Base-by-base conservation (phyloP, 2,113 vertebrate species). In the Cyprinodon variegatus region DNA sequence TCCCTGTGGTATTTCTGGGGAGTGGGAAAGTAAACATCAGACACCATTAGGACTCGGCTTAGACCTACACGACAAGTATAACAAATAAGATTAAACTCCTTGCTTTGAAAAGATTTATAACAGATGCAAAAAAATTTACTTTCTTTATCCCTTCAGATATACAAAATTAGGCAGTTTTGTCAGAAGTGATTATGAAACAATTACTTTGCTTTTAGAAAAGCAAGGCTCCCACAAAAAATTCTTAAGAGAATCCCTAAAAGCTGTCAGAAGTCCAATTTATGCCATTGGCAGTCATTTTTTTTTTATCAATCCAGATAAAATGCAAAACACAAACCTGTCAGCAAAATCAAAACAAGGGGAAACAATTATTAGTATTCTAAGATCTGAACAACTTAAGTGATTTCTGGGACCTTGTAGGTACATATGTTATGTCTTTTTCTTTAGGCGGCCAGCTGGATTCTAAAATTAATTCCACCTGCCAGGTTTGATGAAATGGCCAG, bases 161-260 rank as follows among this genome's bases (percentile, higher is more conserved):
- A 65, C n/a, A 65, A 75, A 86, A 79, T 77, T 3, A 15, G 65
- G 57, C 48, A 37, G 60, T 78, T 74, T 39, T 9, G 37, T 76
- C 59, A 78, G 65, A 10, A 68, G 65, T 77, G 37, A n/a, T 78
- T 50, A 73, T 71, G 50, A 46, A 61, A 65, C 37, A 59, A 38
- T 13, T 20, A 65, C 45, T 14, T 72, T 84, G 10, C 20, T 57
- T 57, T 57, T 57, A n/a, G n/a, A 57, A n/a, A 9, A 8, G 7
- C 20, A 57, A 4, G 17, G 20, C 22, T 53, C 7, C 20, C n/a
- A 50, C 36, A 37, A 20, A 68, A 68, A 0, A 41, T 43, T 15
- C 50, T 15, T 64, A 64, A 64, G 11, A 61, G 22, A 64, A 64
- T 4, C 22, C 9, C 62, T 40, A 40, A 29, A 17, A 64, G 62